Conservation (phyloP, 1,140 invertebrate genomes). For the Drosophila bipectinata region DNA sequence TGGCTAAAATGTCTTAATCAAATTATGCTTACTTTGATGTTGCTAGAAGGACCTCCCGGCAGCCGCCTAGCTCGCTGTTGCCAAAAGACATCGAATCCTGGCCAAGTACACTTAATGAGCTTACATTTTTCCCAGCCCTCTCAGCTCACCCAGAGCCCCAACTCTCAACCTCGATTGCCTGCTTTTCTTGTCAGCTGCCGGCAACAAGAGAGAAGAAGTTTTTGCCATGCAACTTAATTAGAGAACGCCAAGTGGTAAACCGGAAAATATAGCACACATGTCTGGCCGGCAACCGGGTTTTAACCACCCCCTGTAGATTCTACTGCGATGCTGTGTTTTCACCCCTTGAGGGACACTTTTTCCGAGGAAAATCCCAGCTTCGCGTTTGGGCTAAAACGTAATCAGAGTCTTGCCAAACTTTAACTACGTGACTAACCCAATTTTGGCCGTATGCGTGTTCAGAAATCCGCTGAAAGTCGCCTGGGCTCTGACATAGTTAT, state of each 20-base stretch:
- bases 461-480: constrained; percentile 16
- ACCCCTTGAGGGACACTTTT: constrained; percentile 38
- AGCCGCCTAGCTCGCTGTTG: constrained; percentile 5
- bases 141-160: not conserved
- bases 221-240: constrained; percentile 79
- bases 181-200: constrained; percentile 65
- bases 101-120: constrained; percentile 78
- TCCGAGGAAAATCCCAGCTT: constrained; percentile 51
- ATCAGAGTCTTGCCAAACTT: constrained; percentile 65
- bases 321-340: not conserved
- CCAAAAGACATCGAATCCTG: constrained; percentile 51
- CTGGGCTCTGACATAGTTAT: constrained; percentile 61
- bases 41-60: constrained; percentile 42
- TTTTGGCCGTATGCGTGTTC: constrained; percentile 22
- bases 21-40: constrained; percentile 83
- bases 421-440: constrained; percentile 74
- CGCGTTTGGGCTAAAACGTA: constrained; percentile 63
- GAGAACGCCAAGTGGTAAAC: constrained; percentile 75
- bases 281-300: constrained; percentile 24
- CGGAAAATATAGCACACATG: constrained; percentile 73
- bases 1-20: constrained; percentile 83
- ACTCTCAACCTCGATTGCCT: constrained; percentile 23
- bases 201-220: constrained; percentile 42
- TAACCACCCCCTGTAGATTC: constrained; percentile 2
- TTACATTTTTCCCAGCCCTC: constrained; percentile 60